A percentile compares a stretch with the other conserved stretches of the same genome.
Evolutionary conservation across 2,797 vertebrate species (phyloP).

Genomic region (Chromis chromis): DNA sequence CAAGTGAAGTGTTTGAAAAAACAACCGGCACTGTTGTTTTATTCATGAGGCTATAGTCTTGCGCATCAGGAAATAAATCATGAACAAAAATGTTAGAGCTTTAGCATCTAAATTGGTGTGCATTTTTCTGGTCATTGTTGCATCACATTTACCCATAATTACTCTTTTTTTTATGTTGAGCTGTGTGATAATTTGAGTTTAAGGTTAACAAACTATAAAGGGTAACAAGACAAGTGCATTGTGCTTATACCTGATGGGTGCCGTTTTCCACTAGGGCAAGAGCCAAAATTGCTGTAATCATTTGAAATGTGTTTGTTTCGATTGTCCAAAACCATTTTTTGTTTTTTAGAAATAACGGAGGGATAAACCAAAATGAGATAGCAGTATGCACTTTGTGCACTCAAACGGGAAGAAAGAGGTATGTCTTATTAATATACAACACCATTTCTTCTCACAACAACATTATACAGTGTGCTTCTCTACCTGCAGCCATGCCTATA

Average conservation of each 20-base stretch:
- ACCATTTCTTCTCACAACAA: neutral
- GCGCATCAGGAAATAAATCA: constrained; percentile 16
- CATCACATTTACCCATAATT: constrained; percentile 10
- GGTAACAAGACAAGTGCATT: neutral
- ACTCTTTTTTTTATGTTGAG: neutral
- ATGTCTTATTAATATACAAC: neutral
- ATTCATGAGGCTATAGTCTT: constrained; percentile 19
- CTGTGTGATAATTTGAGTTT: constrained; percentile 8
- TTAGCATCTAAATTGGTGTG: constrained; percentile 9
- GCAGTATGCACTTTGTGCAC: neutral
- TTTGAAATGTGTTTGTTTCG: neutral
- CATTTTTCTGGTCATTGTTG: constrained; percentile 7
- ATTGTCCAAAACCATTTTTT: neutral
- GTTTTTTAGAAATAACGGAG: neutral
- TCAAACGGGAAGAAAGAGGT: constrained; percentile 4
- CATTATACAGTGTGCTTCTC: constrained; percentile 2
- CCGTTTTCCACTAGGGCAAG: neutral
- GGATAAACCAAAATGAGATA: neutral
- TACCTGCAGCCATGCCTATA: constrained; percentile 22
- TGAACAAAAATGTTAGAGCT: neutral
- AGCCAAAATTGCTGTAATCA: neutral
- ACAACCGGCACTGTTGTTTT: constrained; percentile 13
- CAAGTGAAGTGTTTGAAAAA: constrained; percentile 34
- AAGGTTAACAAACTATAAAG: neutral
- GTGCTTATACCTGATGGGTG: neutral